Percentiles rank a stretch among this genome's conserved stretches.
phyloP scores from a whole-genome alignment of 2,888 invertebrate species.

The Leptopilina drosophilae region DNA sequence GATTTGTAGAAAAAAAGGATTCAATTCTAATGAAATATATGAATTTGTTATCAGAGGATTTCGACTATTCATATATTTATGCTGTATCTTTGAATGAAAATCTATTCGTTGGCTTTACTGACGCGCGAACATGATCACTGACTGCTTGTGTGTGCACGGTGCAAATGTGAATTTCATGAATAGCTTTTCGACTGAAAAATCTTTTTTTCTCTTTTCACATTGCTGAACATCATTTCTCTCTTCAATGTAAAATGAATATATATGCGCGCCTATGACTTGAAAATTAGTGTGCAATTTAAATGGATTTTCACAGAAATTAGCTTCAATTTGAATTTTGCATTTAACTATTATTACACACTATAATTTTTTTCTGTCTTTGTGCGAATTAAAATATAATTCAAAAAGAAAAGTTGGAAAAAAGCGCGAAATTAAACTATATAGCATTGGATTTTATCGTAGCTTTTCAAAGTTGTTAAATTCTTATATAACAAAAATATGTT shows the following conservation, averaged over 20 bases:
- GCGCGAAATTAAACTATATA: too few relatives aligned
- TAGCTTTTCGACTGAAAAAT: slow-evolving; percentile 32
- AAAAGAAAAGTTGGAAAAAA: too few relatives aligned
- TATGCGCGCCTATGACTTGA: background rate
- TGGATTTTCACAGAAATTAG: slow-evolving; percentile 13
- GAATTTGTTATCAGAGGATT: slow-evolving; percentile 2
- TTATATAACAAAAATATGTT: too few relatives aligned
- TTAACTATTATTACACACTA: background rate
- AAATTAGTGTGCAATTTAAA: slow-evolving; percentile 16
- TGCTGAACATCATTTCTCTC: slow-evolving; percentile 19
- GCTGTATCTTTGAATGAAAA: slow-evolving; percentile 21
- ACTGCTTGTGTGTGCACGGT: slow-evolving; percentile 29
- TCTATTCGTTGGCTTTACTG: slow-evolving; percentile 26
- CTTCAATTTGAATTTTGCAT: slow-evolving; percentile 6
- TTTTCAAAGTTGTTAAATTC: too few relatives aligned
- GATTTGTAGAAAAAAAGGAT: background rate
- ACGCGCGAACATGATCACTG: slow-evolving; percentile 32
- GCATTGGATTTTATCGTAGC: too few relatives aligned
- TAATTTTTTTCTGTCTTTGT: too few relatives aligned
- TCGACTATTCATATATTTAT: slow-evolving; percentile 34
- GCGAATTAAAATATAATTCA: too few relatives aligned
- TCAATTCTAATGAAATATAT: slow-evolving; percentile 5
- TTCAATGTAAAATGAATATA: slow-evolving; percentile 8
- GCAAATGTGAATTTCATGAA: slow-evolving; percentile 34
- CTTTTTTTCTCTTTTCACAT: slow-evolving; percentile 25